Evolutionary conservation across 2,888 invertebrate species (phyloP).

Genomic region (Eupithecia insigniata): DNA sequence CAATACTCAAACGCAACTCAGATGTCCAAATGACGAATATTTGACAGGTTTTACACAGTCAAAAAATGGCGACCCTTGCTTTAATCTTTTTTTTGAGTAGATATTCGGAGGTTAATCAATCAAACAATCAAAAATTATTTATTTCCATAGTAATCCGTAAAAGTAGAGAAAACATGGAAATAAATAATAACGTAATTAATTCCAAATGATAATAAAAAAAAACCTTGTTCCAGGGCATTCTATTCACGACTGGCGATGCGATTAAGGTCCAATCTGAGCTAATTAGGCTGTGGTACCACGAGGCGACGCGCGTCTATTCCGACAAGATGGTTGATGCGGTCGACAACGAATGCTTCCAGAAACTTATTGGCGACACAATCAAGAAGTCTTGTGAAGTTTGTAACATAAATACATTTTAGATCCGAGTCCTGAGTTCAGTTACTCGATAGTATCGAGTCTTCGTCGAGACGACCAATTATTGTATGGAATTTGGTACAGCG

Average conservation of each 20-base stretch:
- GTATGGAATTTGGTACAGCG: no score
- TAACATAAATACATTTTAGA: background rate
- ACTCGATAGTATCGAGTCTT: background rate
- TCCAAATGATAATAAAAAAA: background rate
- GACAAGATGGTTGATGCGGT: conserved; percentile 94
- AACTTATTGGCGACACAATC: conserved; percentile 88
- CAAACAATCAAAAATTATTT: no score
- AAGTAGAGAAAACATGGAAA: background rate
- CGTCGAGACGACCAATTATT: no score
- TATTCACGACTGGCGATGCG: conserved; percentile 91
- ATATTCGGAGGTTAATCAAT: no score
- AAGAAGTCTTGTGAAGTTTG: conserved; percentile 90
- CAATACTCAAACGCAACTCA: no score
- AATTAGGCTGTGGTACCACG: conserved; percentile 94
- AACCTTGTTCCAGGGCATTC: conserved; percentile 86
- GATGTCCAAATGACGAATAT: no score
- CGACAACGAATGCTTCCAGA: conserved; percentile 89
- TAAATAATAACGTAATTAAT: background rate
- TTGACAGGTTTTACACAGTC: no score
- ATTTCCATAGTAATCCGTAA: background rate
- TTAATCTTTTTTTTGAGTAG: no score
- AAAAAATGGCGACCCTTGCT: no score
- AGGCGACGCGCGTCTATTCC: conserved; percentile 94
- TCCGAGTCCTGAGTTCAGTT: background rate
- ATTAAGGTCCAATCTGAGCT: conserved; percentile 88